Evolutionary conservation across 2,888 invertebrate species (phyloP), one percentile per base, ranked within the genome.

Genomic region (Chorisops tibialis): DNA sequence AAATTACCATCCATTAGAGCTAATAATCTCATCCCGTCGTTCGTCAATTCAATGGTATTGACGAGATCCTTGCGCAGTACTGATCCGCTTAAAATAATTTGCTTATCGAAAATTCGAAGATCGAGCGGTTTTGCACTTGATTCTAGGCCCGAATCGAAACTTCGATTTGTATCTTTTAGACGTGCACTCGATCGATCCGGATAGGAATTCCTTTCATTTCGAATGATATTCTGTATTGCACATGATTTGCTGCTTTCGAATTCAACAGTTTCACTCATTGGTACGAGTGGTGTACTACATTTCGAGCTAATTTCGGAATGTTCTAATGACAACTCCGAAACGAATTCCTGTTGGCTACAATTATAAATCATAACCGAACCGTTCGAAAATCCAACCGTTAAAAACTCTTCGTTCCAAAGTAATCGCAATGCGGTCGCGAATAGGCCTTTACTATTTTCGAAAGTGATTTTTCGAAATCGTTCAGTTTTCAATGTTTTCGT

Each of bases 211-310:
- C 77, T 69, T 54, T 77, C 77, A 58, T 72, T 75, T 9, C 73
- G 70, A 49, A 78, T 74, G 7, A 79, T 75, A 62, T 78, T 79
- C 65, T 78, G 79, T 63, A 78, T 77, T 43, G 76, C 74, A 66
- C 78, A 79, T 0, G 78, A 77, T 68, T 78, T 78, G 16, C 74
- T 75, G 4, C 70, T 71, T 14, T 73, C 70, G 3, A 66, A 35
- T 41, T 69, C 69, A 14, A 65, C 47, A 24, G 49, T 63, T 2
- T n/a, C 24, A 4, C 30, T 35, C 9, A 47, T 12, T 16, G 47
- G 30, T 2, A 30, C 56, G 3, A 18, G 16, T 5, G 43, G 43
- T 3, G 43, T 56, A 12, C 43, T 7, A 16, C 56, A 56, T 30
- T 6, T n/a, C n/a, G 56, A 35, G 9, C 30, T 30, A 30, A 30